Conservation (phyloP, 2,888 invertebrate genomes). For the Catonia carolina region DNA sequence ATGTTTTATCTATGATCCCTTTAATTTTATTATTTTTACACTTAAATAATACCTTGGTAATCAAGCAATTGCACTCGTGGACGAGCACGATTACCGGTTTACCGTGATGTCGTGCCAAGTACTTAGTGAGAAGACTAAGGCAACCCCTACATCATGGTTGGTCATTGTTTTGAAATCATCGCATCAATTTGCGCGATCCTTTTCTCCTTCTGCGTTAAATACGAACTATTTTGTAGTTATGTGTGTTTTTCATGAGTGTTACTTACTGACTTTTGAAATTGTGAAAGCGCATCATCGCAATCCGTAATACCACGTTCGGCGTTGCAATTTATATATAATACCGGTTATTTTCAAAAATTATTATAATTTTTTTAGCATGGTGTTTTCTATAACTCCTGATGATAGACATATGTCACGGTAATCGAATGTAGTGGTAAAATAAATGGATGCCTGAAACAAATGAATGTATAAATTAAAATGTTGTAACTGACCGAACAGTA, state of each 20-base stretch:
- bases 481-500: too few relatives aligned
- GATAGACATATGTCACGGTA: background rate
- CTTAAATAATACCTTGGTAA: background rate
- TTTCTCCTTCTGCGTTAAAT: background rate
- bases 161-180: too few relatives aligned
- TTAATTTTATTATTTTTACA: too few relatives aligned
- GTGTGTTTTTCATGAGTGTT: background rate
- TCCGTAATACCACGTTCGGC: background rate
- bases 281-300: background rate
- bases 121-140: too few relatives aligned
- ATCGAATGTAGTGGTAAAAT: background rate
- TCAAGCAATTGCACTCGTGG: constrained; percentile 8
- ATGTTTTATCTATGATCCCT: too few relatives aligned
- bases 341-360: constrained; percentile 7
- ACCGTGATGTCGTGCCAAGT: background rate
- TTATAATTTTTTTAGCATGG: background rate
- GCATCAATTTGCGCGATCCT: background rate
- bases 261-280: background rate
- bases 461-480: too few relatives aligned
- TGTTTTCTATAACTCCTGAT: constrained; percentile 11
- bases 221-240: background rate
- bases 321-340: background rate
- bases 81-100: constrained; percentile 10
- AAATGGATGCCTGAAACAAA: background rate
- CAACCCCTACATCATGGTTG: too few relatives aligned